phyloP scores from a whole-genome alignment of 2,797 vertebrate genomes.

The Acipenser oxyrinchus region DNA sequence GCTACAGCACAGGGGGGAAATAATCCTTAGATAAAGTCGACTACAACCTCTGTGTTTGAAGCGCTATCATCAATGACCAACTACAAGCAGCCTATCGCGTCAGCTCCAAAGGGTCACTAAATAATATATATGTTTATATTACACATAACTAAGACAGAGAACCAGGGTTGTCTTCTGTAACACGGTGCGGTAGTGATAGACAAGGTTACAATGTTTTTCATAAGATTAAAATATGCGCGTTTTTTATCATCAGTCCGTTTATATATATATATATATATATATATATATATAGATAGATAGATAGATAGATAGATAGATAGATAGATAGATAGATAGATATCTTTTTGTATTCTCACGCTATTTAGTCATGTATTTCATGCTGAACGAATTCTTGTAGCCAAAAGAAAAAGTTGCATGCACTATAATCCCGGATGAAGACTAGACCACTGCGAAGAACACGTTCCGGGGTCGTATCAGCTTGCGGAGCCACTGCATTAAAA shows the following conservation, averaged over 20 bases:
- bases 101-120: too few species aligned
- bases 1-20: background rate
- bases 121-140: too few species aligned
- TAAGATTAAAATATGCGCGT: background rate
- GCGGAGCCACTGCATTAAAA: slow-evolving; percentile 11
- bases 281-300: too few species aligned
- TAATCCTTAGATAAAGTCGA: background rate
- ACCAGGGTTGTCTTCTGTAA: too few species aligned
- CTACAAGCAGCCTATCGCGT: too few species aligned
- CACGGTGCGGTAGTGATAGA: too few species aligned
- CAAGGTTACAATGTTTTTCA: too few species aligned
- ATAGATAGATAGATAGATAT: too few species aligned
- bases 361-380: background rate
- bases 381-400: slow-evolving; percentile 1
- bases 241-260: slow-evolving; percentile 10
- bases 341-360: background rate
- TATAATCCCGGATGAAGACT: slow-evolving; percentile 27
- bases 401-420: slow-evolving; percentile 23
- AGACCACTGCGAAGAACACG: slow-evolving; percentile 21
- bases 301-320: too few species aligned
- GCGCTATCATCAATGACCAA: too few species aligned
- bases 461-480: slow-evolving; percentile 34
- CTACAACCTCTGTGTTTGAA: background rate
- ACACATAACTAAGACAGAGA: too few species aligned
- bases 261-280: background rate